Evolutionary conservation across 2,888 invertebrate species (phyloP).

Genomic region (Mimas tiliae): DNA sequence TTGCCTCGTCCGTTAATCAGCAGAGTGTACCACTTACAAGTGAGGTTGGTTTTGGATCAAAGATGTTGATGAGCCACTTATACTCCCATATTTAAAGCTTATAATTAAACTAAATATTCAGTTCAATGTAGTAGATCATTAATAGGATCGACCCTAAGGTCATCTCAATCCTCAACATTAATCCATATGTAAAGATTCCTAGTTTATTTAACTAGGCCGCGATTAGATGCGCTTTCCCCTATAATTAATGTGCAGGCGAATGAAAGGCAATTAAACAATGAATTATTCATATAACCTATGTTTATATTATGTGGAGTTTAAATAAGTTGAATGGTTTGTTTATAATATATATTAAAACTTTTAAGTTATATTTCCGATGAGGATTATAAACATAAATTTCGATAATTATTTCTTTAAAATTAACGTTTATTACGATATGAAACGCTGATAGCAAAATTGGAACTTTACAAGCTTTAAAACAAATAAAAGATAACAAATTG

Average conservation of each 20-base stretch:
- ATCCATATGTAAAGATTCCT: constrained; percentile 37
- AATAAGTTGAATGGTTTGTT: constrained; percentile 1
- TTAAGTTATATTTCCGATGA: background rate
- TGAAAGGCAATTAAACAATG: constrained; percentile 56
- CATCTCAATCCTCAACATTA: constrained; percentile 35
- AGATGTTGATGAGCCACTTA: no score
- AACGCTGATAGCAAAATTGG: background rate
- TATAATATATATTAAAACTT: background rate
- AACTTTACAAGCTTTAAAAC: background rate
- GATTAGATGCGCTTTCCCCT: constrained; percentile 64
- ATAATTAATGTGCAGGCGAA: constrained; percentile 54
- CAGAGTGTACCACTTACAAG: no score
- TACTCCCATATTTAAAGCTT: no score
- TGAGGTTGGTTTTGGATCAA: no score
- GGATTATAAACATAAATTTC: background rate
- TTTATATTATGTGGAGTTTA: background rate
- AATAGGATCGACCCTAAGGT: background rate
- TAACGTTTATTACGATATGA: background rate
- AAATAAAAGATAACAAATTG: background rate
- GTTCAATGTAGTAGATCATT: background rate
- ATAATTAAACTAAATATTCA: constrained; percentile 16
- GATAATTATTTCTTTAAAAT: background rate
- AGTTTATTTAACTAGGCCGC: constrained; percentile 43
- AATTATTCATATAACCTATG: constrained; percentile 55
- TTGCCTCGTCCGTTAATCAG: no score